phyloP scores from a whole-genome alignment of 2,797 vertebrate species.

The Premnoplex brunnescens region DNA sequence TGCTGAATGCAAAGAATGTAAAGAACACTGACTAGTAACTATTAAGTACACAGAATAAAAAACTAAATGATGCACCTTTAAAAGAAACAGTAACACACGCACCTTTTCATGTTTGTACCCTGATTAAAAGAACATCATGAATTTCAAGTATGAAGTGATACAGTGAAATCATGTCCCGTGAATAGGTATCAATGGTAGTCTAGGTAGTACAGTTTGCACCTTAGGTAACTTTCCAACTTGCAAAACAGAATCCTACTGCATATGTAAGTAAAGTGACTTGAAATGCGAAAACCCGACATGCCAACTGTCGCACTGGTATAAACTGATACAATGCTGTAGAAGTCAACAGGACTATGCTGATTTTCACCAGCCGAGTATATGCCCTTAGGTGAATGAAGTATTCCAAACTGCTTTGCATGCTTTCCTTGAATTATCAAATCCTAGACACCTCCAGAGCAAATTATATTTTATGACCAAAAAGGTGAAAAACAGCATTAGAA shows the following conservation, averaged over 20 bases:
- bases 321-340: not conserved
- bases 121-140: slow-evolving; percentile 69
- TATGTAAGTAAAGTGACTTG: slow-evolving; percentile 50
- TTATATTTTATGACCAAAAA: not conserved
- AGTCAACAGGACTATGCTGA: slow-evolving; percentile 28
- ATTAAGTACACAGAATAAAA: slow-evolving; percentile 65
- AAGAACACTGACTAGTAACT: slow-evolving; percentile 56
- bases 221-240: slow-evolving; percentile 46
- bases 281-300: slow-evolving; percentile 5
- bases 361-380: slow-evolving; percentile 1
- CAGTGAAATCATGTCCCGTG: slow-evolving; percentile 62
- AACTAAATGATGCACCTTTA: slow-evolving; percentile 68
- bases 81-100: slow-evolving; percentile 69
- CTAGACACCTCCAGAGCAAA: slow-evolving; percentile 54
- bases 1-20: slow-evolving; percentile 59
- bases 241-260: slow-evolving; percentile 48
- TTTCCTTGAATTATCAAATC: not conserved
- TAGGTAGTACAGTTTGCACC: slow-evolving; percentile 64
- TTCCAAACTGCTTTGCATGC: not conserved
- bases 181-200: slow-evolving; percentile 44
- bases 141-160: slow-evolving; percentile 78
- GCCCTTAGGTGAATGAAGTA: not conserved
- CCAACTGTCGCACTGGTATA: not conserved
- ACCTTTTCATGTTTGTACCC: slow-evolving; percentile 74
- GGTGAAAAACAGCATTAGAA: not conserved